Percentiles rank a stretch among this genome's conserved stretches.
Conservation (phyloP, 2,113 vertebrate genomes). For the Pyrgilauda ruficollis region DNA sequence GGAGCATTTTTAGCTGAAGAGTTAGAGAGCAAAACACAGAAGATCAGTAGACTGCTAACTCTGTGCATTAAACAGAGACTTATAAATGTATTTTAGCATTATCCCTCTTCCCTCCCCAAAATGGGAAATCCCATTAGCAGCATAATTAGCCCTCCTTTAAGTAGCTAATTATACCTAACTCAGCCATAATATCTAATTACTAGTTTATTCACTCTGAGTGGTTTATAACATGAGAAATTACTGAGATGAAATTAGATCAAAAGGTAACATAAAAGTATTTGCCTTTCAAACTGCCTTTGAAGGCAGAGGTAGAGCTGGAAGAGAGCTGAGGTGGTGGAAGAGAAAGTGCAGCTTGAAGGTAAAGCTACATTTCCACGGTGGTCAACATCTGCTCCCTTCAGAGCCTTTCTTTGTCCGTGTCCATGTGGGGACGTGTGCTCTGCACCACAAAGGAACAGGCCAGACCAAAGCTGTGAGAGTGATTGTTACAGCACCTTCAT, state of each 20-base stretch:
- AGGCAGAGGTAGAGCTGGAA: neutral
- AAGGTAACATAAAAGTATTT: neutral
- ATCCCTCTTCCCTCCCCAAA: neutral
- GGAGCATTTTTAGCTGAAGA: neutral
- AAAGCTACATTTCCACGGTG: neutral
- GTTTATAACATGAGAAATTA: constrained; percentile 16
- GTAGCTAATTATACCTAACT: constrained; percentile 32
- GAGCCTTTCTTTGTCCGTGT: neutral
- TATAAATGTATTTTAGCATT: neutral
- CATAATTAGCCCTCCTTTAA: constrained; percentile 24
- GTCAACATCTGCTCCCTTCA: neutral
- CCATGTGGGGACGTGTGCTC: rapidly evolving
- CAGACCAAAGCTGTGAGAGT: neutral
- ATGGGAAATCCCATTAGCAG: constrained; percentile 16
- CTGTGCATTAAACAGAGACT: neutral
- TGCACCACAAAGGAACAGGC: neutral
- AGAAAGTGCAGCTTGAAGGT: neutral
- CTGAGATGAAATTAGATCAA: constrained; percentile 33
- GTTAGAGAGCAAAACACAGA: neutral
- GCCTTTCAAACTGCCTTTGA: neutral
- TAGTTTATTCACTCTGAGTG: constrained; percentile 38
- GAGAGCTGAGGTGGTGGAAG: neutral
- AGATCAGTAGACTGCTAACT: neutral
- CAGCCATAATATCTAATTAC: constrained; percentile 34
- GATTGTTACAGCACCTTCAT: neutral